These are phyloP conservation scores for Dyspetes luteomarginatus DNA, from an alignment of 2,888 invertebrate species.

Conservation along the genomic window DNA sequence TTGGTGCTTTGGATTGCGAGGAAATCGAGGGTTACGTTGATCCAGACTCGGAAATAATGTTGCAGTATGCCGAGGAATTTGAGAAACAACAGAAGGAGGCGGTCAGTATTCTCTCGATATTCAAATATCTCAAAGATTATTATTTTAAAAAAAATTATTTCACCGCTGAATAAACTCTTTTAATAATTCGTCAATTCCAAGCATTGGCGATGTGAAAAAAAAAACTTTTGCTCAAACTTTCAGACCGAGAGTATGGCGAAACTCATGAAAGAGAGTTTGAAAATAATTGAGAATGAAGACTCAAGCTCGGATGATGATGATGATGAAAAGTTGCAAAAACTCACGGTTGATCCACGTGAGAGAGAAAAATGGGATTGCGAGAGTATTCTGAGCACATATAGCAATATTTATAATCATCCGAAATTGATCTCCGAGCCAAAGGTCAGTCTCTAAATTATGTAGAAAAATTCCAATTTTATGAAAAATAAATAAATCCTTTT, in stretches of 20 bases:
- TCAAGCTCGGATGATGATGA: constrained; percentile 83
- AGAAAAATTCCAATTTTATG: too few relatives aligned
- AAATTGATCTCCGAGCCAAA: constrained; percentile 91
- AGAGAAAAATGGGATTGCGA: constrained; percentile 95
- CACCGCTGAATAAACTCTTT: too few relatives aligned
- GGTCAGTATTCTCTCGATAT: constrained; percentile 71
- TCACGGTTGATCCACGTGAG: constrained; percentile 87
- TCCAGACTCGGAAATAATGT: constrained; percentile 88
- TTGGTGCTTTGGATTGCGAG: constrained; percentile 95
- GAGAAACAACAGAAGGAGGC: constrained; percentile 85
- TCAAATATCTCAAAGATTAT: too few relatives aligned
- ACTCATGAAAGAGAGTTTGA: constrained; percentile 78
- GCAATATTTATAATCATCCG: constrained; percentile 96
- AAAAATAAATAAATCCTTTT: constrained; percentile 3
- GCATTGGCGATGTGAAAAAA: neutral
- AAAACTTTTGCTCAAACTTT: constrained; percentile 34
- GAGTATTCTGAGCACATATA: constrained; percentile 94
- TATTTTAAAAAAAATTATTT: too few relatives aligned
- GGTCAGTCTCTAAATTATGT: constrained; percentile 79
- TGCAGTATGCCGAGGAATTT: constrained; percentile 91
- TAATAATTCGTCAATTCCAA: too few relatives aligned
- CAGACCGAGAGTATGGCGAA: constrained; percentile 77
- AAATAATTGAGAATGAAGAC: constrained; percentile 72
- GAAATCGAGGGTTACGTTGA: constrained; percentile 93
- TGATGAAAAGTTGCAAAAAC: constrained; percentile 86